Conservation (phyloP, 2,797 vertebrate species). For the Rhynchotus rufescens region DNA sequence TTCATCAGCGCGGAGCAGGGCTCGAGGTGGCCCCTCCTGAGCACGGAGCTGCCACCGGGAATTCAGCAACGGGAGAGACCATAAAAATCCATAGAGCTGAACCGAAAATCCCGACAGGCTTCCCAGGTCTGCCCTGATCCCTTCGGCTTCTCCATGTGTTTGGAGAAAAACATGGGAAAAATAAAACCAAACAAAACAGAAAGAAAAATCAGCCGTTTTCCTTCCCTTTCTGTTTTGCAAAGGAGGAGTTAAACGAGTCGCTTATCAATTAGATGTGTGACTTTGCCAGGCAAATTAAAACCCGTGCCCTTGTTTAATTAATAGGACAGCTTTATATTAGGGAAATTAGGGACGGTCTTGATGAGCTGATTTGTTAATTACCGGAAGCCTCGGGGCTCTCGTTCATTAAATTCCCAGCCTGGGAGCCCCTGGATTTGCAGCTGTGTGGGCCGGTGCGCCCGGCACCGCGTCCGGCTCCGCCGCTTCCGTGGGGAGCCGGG, state of each 20-base stretch:
- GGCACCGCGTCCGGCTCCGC: neutral
- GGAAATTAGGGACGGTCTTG: constrained; percentile 33
- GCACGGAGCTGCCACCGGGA: constrained; percentile 50
- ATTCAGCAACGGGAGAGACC: constrained; percentile 72
- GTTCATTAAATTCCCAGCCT: neutral
- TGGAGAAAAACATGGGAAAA: neutral
- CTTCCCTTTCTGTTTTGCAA: neutral
- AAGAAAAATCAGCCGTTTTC: neutral
- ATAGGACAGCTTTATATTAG: constrained; percentile 37
- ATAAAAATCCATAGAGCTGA: constrained; percentile 77
- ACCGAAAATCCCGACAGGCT: constrained; percentile 64
- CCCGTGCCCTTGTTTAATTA: constrained; percentile 15
- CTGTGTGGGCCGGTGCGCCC: no score
- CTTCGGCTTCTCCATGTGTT: constrained; percentile 15
- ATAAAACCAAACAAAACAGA: neutral
- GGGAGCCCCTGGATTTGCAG: no score
- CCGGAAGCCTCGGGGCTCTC: constrained; percentile 32
- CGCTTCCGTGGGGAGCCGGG: neutral
- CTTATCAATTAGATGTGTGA: neutral
- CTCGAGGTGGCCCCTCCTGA: constrained; percentile 23
- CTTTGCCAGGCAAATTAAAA: constrained; percentile 16
- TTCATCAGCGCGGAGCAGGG: constrained; percentile 21
- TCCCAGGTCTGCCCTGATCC: constrained; percentile 34
- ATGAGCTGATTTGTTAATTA: constrained; percentile 68
- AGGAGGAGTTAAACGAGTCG: neutral